A percentile compares a stretch with the other conserved stretches of the same genome.
Evolutionary conservation across 2,888 invertebrate species (phyloP).

Genomic region (Antheraea assamensis): DNA sequence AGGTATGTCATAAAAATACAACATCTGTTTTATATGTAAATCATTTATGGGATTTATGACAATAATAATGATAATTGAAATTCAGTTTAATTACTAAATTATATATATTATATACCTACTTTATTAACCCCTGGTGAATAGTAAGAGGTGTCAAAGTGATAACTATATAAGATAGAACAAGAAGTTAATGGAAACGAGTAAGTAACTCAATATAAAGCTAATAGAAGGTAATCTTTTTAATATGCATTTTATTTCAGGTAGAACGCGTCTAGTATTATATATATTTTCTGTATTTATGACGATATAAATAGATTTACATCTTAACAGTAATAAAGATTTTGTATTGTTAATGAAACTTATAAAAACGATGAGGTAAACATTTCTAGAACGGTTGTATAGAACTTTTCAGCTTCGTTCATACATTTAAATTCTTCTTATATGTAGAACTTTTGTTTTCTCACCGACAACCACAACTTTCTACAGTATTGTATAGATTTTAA

Average conservation of each 20-base stretch:
- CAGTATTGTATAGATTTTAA: not conserved
- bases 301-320: not conserved
- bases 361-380: not conserved
- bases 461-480: not conserved
- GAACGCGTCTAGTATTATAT: not conserved
- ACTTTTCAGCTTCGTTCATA: not conserved
- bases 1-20: not conserved
- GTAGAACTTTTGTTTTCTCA: not conserved
- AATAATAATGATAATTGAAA: not conserved
- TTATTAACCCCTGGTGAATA: too few species aligned
- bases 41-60: not conserved
- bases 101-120: too few species aligned
- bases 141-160: too few species aligned
- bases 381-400: not conserved
- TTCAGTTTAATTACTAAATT: not conserved
- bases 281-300: not conserved
- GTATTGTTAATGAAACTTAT: not conserved
- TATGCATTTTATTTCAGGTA: too few species aligned
- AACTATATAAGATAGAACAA: too few species aligned
- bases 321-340: not conserved
- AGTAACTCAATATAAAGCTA: too few species aligned
- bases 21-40: not conserved
- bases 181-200: too few species aligned
- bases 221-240: too few species aligned
- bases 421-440: too few species aligned